A percentile compares a stretch with the other conserved stretches of the same genome.
These are phyloP conservation scores for Antechinus stuartii DNA, from an alignment of 2,113 vertebrate species.

Conservation along the genomic window DNA sequence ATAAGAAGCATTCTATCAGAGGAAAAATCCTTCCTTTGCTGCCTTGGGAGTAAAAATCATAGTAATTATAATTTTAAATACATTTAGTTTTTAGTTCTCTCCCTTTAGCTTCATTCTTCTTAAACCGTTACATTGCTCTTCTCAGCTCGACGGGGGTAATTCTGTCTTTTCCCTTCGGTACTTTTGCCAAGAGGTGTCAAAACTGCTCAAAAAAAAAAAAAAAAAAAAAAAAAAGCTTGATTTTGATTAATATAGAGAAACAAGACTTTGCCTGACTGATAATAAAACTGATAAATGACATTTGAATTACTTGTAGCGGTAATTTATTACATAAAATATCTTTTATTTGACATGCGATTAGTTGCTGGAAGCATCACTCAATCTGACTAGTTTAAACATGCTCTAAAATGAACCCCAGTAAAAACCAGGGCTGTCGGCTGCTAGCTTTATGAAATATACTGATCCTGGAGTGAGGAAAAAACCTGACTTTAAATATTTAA, in stretches of 20 bases:
- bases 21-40: conserved; percentile 50
- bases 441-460: conserved; percentile 85
- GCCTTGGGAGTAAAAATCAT: conserved; percentile 55
- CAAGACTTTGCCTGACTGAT: conserved; percentile 92
- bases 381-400: conserved; percentile 91
- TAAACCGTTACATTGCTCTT: conserved; percentile 35
- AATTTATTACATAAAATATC: conserved; percentile 94
- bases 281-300: conserved; percentile 94
- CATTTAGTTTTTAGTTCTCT: conserved; percentile 51
- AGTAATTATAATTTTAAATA: conserved; percentile 54
- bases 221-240: conserved; percentile 85
- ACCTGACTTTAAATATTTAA: conserved; percentile 87
- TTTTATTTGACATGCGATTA: conserved; percentile 94
- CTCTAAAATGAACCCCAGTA: conserved; percentile 87
- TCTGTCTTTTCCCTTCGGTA: conserved; percentile 76
- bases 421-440: conserved; percentile 83
- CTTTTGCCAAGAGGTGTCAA: conserved; percentile 88
- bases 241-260: conserved; percentile 93
- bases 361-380: conserved; percentile 91
- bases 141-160: conserved; percentile 72
- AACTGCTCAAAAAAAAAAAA: conserved; percentile 79
- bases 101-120: conserved; percentile 15
- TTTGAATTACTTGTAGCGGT: conserved; percentile 91
- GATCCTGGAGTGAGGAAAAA: conserved; percentile 82
- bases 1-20: conserved; percentile 36